phyloP scores from a whole-genome alignment of 2,888 invertebrate genomes.

The Pyrrhia umbra region DNA sequence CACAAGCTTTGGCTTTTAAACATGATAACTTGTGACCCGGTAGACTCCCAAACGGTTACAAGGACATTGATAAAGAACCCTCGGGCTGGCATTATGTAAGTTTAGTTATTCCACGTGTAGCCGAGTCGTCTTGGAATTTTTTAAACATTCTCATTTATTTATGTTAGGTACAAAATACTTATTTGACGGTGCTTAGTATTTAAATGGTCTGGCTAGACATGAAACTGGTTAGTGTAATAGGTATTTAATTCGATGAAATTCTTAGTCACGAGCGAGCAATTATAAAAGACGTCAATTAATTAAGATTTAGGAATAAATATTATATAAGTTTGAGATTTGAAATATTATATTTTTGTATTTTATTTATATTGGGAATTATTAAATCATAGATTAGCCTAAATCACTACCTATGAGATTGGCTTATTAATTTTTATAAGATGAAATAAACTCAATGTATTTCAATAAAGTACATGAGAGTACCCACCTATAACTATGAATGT shows the following conservation, averaged over 20 bases:
- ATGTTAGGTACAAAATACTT: not conserved
- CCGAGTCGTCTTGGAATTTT: constrained; percentile 6
- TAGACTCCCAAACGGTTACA: constrained; percentile 75
- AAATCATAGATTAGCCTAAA: not conserved
- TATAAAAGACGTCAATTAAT: not conserved
- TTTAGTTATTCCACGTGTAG: constrained; percentile 20
- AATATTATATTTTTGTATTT: not conserved
- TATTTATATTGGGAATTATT: not conserved
- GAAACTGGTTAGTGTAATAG: constrained; percentile 20
- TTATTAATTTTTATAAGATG: not conserved
- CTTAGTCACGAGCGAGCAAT: not conserved
- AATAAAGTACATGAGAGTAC: not conserved
- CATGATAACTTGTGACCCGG: constrained; percentile 75
- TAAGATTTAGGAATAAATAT: not conserved
- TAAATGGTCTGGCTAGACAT: not conserved
- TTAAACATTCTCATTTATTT: no score
- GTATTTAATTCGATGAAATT: not conserved
- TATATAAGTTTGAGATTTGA: not conserved
- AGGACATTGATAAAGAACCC: constrained; percentile 80
- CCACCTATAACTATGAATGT: constrained; percentile 5
- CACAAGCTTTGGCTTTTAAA: constrained; percentile 50
- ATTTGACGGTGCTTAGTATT: constrained; percentile 14
- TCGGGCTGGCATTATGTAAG: constrained; percentile 58
- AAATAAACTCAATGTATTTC: not conserved
- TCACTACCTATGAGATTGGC: not conserved